Conservation (phyloP, 2,888 invertebrate genomes). For the Balanococcus diminutus region DNA sequence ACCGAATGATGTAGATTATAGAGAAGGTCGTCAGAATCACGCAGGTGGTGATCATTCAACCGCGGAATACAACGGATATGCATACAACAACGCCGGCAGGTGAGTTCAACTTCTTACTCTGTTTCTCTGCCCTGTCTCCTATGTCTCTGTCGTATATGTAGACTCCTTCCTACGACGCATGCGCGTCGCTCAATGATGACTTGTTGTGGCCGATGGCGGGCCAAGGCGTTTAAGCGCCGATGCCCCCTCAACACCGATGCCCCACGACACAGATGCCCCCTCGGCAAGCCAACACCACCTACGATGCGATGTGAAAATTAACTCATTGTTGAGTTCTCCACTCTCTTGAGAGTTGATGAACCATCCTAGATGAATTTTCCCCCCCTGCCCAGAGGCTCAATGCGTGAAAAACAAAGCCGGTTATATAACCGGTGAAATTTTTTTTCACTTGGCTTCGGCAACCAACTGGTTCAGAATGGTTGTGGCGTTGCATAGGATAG, state of each 20-base stretch:
- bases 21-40: slow-evolving; percentile 46
- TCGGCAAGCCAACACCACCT: background rate
- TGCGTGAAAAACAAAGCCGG: background rate
- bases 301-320: background rate
- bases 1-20: slow-evolving; percentile 53
- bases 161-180: background rate
- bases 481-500: background rate
- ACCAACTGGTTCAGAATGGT: background rate
- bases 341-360: background rate
- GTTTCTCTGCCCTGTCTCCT: background rate
- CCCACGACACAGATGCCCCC: background rate
- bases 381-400: background rate
- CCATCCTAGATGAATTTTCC: background rate
- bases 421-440: background rate
- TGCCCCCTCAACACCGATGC: background rate
- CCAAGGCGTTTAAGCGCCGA: background rate
- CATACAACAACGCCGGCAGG: slow-evolving; percentile 47
- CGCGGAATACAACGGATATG: slow-evolving; percentile 52
- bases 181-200: background rate
- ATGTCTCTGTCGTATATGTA: background rate
- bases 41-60: slow-evolving; percentile 51
- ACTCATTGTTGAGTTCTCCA: background rate
- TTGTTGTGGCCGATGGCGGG: background rate
- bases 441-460: background rate
- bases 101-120: slow-evolving; percentile 29